Conservation (phyloP, 2,888 invertebrate species). For the Macrophya annulata region DNA sequence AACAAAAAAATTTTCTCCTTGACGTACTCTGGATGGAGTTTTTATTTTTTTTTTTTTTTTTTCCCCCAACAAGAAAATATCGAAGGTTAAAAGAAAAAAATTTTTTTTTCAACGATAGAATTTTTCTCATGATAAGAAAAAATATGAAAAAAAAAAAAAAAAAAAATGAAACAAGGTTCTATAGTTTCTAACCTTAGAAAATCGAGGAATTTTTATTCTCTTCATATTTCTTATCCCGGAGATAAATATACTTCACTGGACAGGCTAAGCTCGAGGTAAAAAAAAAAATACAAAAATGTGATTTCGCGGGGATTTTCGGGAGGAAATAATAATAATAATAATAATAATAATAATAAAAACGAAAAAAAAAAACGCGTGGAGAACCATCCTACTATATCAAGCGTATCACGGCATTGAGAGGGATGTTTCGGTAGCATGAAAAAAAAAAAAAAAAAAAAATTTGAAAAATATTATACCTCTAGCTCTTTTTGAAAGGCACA, state of each 20-base stretch:
- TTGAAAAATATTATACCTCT: constrained; percentile 20
- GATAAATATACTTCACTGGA: not conserved
- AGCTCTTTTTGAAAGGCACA: constrained; percentile 25
- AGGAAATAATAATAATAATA: not conserved
- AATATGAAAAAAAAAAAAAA: too few species aligned
- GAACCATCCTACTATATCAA: not conserved
- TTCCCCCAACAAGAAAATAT: not conserved
- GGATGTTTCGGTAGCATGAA: not conserved
- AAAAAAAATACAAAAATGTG: constrained; percentile 16
- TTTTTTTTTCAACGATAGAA: too few species aligned
- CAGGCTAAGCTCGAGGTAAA: not conserved
- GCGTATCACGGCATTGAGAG: constrained; percentile 23
- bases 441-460: not conserved
- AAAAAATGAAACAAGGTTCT: not conserved
- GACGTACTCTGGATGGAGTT: not conserved
- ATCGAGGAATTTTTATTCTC: not conserved
- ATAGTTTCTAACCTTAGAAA: not conserved
- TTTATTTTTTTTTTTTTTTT: not conserved
- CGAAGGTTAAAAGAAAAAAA: too few species aligned
- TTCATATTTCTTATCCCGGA: not conserved
- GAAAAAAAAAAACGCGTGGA: not conserved
- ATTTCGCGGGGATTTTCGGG: not conserved
- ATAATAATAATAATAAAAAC: not conserved
- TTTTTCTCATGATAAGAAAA: too few species aligned
- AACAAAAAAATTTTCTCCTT: not conserved